phyloP scores from a whole-genome alignment of 2,113 vertebrate genomes.

The Pholis gunnellus region DNA sequence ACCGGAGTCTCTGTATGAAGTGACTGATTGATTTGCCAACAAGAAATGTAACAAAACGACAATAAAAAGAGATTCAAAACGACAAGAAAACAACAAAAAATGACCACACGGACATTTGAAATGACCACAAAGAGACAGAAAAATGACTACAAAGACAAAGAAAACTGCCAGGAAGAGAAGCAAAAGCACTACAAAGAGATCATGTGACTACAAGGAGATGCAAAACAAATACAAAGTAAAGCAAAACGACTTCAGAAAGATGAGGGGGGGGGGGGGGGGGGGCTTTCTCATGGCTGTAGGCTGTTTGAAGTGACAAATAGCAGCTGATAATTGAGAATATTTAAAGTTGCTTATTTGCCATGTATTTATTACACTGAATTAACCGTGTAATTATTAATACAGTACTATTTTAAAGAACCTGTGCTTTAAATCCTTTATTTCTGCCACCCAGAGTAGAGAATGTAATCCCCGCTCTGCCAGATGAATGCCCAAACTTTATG shows the following conservation, averaged over 20 bases:
- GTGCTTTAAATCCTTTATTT: not conserved
- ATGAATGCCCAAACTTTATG: slow-evolving; percentile 60
- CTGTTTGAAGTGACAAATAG: not conserved
- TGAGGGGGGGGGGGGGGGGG: no score
- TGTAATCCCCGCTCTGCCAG: slow-evolving; percentile 41
- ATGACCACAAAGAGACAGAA: not conserved
- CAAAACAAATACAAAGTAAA: not conserved
- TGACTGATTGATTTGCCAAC: no score
- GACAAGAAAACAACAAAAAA: no score
- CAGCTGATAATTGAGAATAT: not conserved
- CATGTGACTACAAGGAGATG: not conserved
- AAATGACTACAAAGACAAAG: not conserved
- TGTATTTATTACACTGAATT: not conserved
- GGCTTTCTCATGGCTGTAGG: not conserved
- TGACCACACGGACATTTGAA: no score
- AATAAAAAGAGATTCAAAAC: not conserved
- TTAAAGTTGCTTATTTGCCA: not conserved
- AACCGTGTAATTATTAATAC: not conserved
- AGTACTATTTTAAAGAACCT: not conserved
- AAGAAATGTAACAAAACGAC: no score
- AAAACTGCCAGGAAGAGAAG: not conserved
- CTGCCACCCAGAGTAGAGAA: slow-evolving; percentile 39
- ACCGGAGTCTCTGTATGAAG: not conserved
- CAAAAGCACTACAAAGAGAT: not conserved
- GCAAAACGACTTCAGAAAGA: not conserved